Evolutionary conservation across 2,797 vertebrate genomes (phyloP).

Genomic region (Danio kyathit): DNA sequence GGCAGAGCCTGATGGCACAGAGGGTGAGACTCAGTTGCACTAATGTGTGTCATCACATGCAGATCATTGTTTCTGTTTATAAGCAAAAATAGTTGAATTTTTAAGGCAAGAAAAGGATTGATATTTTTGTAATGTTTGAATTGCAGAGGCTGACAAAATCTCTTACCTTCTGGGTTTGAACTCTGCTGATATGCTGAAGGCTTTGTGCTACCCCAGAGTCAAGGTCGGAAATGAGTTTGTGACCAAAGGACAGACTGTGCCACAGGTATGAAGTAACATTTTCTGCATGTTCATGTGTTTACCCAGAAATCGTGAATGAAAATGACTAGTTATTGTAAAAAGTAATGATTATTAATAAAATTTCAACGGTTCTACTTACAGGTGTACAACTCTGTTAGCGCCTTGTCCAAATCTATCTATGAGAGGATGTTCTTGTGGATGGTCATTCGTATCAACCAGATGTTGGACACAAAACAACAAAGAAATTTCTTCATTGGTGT

Average conservation of each 20-base stretch:
- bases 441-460: constrained; percentile 92
- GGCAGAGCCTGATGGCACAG: constrained; percentile 87
- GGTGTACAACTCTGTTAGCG: constrained; percentile 87
- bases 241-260: constrained; percentile 88
- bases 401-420: constrained; percentile 87
- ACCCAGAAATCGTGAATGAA: not conserved
- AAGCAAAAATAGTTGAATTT: not conserved
- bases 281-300: not conserved
- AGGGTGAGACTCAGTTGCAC: constrained; percentile 72
- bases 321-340: not conserved
- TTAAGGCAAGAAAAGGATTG: not conserved
- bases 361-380: constrained; percentile 55
- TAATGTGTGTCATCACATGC: not conserved
- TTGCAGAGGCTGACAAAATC: constrained; percentile 88
- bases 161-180: constrained; percentile 90
- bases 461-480: constrained; percentile 90
- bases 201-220: constrained; percentile 87
- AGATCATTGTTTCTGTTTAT: not conserved
- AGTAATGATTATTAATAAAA: too few species aligned
- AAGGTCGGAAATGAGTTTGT: constrained; percentile 90
- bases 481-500: constrained; percentile 91
- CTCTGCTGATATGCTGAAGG: constrained; percentile 89
- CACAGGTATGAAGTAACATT: constrained; percentile 76
- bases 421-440: constrained; percentile 97
- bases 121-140: not conserved